A percentile compares a stretch with the other conserved stretches of the same genome.
These are phyloP conservation scores for Drepana falcataria DNA, from an alignment of 2,888 invertebrate genomes.

Conservation along the genomic window DNA sequence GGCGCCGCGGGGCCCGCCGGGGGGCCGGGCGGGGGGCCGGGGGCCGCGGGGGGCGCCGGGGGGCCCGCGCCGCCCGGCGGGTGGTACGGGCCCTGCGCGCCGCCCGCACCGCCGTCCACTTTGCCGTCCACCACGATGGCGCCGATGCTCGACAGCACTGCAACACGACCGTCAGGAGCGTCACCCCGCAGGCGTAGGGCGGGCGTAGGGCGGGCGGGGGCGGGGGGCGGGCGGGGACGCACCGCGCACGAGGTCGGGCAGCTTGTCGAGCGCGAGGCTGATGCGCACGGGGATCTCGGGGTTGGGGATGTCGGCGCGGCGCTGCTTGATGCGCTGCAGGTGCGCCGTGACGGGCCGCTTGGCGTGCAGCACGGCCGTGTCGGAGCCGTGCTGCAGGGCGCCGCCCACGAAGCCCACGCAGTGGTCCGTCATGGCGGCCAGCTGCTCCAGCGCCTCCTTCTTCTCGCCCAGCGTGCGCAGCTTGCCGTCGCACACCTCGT, in stretches of 20 bases:
- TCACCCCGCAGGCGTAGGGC: background rate
- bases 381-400: slow-evolving; percentile 86
- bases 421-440: slow-evolving; percentile 92
- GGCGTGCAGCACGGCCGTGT: slow-evolving; percentile 89
- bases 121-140: slow-evolving; percentile 91
- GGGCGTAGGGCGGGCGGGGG: background rate
- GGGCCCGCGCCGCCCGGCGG: slow-evolving; percentile 27
- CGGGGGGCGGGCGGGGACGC: slow-evolving; percentile 6
- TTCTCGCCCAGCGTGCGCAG: slow-evolving; percentile 89
- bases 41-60: slow-evolving; percentile 21
- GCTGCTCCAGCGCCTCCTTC: slow-evolving; percentile 88
- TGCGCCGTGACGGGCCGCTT: slow-evolving; percentile 85
- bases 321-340: slow-evolving; percentile 88
- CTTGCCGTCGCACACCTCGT: slow-evolving; percentile 85
- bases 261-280: slow-evolving; percentile 87
- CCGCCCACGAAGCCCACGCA: slow-evolving; percentile 90
- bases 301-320: slow-evolving; percentile 92
- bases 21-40: slow-evolving; percentile 39
- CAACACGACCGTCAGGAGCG: background rate
- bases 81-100: slow-evolving; percentile 46
- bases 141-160: slow-evolving; percentile 87
- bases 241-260: slow-evolving; percentile 89
- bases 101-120: slow-evolving; percentile 75
- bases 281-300: slow-evolving; percentile 93
- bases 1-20: slow-evolving; percentile 31